Conservation (phyloP, 2,113 vertebrate species). For the Cyanistes caeruleus region DNA sequence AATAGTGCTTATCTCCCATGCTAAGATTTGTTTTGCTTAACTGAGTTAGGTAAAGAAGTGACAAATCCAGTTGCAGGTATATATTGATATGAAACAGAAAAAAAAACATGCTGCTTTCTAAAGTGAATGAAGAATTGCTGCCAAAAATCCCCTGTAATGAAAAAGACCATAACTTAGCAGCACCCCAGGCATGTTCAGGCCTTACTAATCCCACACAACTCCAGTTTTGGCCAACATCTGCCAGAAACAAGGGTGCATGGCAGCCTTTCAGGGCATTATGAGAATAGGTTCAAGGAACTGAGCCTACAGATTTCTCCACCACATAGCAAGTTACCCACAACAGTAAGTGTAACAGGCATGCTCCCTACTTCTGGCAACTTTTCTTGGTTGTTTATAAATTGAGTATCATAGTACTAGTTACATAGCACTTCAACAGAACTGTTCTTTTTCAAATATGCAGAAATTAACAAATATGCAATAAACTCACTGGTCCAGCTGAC, state of each 20-base stretch:
- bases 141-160: not conserved
- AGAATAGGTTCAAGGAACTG: not conserved
- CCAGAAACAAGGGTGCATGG: not conserved
- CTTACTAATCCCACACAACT: not conserved
- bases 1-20: not conserved
- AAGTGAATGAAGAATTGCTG: not conserved
- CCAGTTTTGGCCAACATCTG: not conserved
- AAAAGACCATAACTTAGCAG: not conserved
- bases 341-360: not conserved
- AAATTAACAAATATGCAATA: not conserved
- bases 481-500: not conserved
- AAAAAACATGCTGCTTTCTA: not conserved
- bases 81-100: not conserved
- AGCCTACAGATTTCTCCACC: not conserved
- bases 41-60: not conserved
- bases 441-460: not conserved
- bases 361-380: not conserved
- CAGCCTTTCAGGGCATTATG: not conserved
- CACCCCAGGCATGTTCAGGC: not conserved
- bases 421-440: rapidly evolving
- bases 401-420: not conserved
- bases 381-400: not conserved
- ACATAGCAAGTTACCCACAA: rapidly evolving
- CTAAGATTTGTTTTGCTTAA: not conserved
- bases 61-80: not conserved